Evolutionary conservation across 2,113 vertebrate genomes (phyloP), one percentile per base, ranked within the genome.

Genomic region (Blennius ocellaris): DNA sequence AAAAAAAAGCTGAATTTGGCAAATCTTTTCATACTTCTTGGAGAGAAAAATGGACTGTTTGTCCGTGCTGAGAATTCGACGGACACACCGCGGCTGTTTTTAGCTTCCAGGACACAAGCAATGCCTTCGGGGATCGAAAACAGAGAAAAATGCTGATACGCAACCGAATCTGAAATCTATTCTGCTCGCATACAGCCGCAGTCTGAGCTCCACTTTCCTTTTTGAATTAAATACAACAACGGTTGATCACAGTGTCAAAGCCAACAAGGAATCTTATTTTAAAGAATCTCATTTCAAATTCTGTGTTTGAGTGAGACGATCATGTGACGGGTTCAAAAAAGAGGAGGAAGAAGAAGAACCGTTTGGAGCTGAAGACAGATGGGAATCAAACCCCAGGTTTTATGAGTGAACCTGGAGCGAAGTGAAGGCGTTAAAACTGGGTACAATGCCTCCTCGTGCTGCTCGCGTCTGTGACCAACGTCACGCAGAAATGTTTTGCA

Each of bases 341-440:
- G 30, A 68, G 36, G 41, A 36, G 37, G n/a, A 72, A 14, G 5
- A 21, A 40, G 12, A 14, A 14, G 57, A 82, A 49, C 3, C 40
- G 40, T 17, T 36, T 63, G 38, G 21, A 0, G 10, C 7, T 39
- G 39, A 63, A 1, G 36, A 64, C 11, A 14, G 47, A 14, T 16
- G 58, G 51, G 15, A 48, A 12, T 64, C 37, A 14, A 36, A 40
- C 15, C 52, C 52, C 56, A 72, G 72, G 53, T 59, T n/a, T n/a
- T 44, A 44, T 7, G 6, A 6, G 7, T 37, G 37, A 60, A 49
- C 41, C 36, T 3, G 17, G 50, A 76, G 21, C 21, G 6, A 30
- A 73, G 54, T 15, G 30, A 71, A 74, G 59, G 76, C 21, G 21
- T 30, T 30, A 30, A 30, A 30, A 30, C 21, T 7, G 6, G 6